Conservation (phyloP, 2,888 invertebrate species). For the Brachypterus glaber region DNA sequence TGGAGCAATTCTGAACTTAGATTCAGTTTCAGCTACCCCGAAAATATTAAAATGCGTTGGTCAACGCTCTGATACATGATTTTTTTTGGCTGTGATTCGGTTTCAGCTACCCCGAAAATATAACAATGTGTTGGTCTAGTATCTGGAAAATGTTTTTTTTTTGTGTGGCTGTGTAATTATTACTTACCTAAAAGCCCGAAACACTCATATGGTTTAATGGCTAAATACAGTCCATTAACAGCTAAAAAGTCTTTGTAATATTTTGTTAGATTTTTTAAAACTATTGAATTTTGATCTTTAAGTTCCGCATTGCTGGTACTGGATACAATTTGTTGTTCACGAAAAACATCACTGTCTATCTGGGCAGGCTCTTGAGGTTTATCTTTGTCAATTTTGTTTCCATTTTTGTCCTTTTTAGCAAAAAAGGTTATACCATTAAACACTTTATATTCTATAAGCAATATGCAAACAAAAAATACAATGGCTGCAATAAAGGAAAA, state of each 20-base stretch:
- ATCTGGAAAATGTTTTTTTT: too few species aligned
- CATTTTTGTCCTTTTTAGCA: conserved; percentile 28
- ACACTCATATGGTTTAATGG: conserved; percentile 63
- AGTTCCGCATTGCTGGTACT: conserved; percentile 37
- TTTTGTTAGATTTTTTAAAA: conserved; percentile 61
- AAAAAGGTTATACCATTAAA: conserved; percentile 42
- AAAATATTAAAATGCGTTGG: too few species aligned
- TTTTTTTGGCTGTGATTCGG: too few species aligned
- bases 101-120: too few species aligned
- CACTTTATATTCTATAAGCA: conserved; percentile 51
- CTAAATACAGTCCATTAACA: conserved; percentile 59
- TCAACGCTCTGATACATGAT: too few species aligned
- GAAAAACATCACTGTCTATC: conserved; percentile 46
- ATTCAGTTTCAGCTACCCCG: too few species aligned
- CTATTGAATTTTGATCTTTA: conserved; percentile 43
- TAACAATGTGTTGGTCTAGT: too few species aligned
- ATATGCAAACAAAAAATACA: conserved; percentile 50
- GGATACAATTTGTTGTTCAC: conserved; percentile 45
- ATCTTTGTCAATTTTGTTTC: conserved; percentile 19
- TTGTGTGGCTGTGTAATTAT: too few species aligned
- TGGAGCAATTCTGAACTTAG: too few species aligned
- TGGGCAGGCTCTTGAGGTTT: conserved; percentile 19
- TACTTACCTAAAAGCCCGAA: conserved; percentile 62
- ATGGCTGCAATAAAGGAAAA: conserved; percentile 47
- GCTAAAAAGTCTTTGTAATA: conserved; percentile 61